phyloP scores from a whole-genome alignment of 2,888 invertebrate species.

The Drosophila kuntzei region DNA sequence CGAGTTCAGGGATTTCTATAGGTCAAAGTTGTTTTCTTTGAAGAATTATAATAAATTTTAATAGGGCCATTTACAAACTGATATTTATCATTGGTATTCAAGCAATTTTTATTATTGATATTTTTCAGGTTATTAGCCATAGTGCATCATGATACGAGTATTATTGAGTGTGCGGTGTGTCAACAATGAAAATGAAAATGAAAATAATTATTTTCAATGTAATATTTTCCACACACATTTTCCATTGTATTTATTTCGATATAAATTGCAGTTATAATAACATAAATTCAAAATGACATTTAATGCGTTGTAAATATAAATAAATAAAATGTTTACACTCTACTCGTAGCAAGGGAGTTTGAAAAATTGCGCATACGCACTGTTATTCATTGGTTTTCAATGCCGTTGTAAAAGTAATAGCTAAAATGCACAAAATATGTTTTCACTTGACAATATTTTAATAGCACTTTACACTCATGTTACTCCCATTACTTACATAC shows the following conservation, averaged over 20 bases:
- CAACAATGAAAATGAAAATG: conserved; percentile 5
- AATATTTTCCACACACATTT: conserved; percentile 3
- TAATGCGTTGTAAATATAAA: conserved; percentile 53
- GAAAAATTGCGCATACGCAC: conserved; percentile 38
- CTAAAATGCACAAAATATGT: conserved; percentile 66
- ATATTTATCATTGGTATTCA: neutral
- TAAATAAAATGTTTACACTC: conserved; percentile 44
- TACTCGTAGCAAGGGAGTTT: conserved; percentile 8
- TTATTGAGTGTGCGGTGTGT: conserved; percentile 2
- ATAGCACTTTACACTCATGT: conserved; percentile 39
- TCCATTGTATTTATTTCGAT: conserved; percentile 24
- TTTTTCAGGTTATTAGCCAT: conserved; percentile 6
- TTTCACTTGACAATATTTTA: conserved; percentile 50
- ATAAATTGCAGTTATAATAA: conserved; percentile 40
- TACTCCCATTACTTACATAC: neutral
- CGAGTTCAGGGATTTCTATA: conserved; percentile 21
- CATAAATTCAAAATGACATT: conserved; percentile 67
- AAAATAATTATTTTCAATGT: neutral
- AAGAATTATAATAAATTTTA: conserved; percentile 14
- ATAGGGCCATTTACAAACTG: neutral
- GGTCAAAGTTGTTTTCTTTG: conserved; percentile 30
- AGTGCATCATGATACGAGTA: neutral
- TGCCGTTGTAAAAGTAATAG: conserved; percentile 51
- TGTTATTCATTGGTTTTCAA: conserved; percentile 15
- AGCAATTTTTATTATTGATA: neutral